Evolutionary conservation across 2,113 vertebrate species (phyloP).

Genomic region (Amblyopsis rosae): DNA sequence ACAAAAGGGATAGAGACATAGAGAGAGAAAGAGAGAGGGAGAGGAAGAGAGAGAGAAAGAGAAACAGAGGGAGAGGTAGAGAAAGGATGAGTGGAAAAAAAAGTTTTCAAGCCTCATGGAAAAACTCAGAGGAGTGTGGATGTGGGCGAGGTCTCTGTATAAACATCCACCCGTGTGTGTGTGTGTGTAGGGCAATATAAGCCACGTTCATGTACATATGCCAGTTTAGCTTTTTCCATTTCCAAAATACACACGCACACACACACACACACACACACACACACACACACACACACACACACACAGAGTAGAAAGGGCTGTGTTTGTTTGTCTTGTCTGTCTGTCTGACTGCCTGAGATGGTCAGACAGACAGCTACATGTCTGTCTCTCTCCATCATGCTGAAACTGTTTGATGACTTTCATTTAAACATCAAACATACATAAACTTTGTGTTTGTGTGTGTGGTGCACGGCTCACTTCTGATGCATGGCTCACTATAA

Average conservation of each 20-base stretch:
- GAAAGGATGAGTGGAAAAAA: neutral
- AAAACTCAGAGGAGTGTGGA: slow-evolving; percentile 1
- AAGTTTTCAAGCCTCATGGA: neutral
- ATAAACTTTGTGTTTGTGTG: slow-evolving; percentile 4
- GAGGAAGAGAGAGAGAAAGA: neutral
- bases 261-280: too few relatives aligned
- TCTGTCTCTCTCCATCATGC: neutral
- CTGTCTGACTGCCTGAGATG: neutral
- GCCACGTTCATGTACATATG: neutral
- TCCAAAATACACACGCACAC: slow-evolving; percentile 2
- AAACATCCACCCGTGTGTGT: slow-evolving; percentile 10
- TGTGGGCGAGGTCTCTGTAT: slow-evolving; percentile 7
- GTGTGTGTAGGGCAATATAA: neutral
- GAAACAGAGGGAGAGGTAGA: neutral
- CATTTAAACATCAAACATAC: slow-evolving; percentile 61
- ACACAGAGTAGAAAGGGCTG: neutral
- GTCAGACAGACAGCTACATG: neutral
- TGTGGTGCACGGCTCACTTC: neutral
- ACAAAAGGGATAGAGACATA: too few relatives aligned
- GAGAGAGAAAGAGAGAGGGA: neutral
- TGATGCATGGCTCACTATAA: neutral
- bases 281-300: slow-evolving; percentile 1
- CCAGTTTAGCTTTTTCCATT: slow-evolving; percentile 7
- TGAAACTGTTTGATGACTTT: slow-evolving; percentile 65
- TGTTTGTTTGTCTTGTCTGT: slow-evolving; percentile 9